Evolutionary conservation across 2,797 vertebrate genomes (phyloP).

Genomic region (Scolopax rusticola): DNA sequence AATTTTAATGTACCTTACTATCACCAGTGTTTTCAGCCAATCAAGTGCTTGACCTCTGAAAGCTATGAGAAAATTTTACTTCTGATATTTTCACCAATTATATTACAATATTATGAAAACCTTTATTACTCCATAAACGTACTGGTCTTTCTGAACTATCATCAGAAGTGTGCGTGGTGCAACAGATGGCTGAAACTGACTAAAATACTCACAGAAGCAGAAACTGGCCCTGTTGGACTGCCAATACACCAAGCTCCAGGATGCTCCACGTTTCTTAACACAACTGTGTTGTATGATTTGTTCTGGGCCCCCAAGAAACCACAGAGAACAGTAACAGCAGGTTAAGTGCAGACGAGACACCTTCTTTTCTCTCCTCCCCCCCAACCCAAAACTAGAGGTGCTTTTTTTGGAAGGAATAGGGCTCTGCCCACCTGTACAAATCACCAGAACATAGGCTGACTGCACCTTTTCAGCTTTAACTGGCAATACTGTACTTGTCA

Average conservation of each 20-base stretch:
- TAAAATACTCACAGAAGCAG: neutral
- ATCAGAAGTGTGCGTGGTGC: neutral
- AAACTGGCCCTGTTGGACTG: neutral
- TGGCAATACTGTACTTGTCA: neutral
- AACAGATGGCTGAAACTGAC: neutral
- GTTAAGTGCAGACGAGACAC: neutral
- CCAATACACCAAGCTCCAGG: neutral
- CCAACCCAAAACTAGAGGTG: neutral
- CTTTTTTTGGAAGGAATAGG: fast-evolving
- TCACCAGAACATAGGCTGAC: neutral
- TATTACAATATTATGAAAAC: neutral
- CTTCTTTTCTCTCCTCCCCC: neutral
- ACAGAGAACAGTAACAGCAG: neutral
- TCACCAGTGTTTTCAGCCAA: neutral
- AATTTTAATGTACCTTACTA: neutral
- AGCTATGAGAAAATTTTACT: neutral
- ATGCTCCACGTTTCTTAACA: neutral
- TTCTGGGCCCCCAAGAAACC: neutral
- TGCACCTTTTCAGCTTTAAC: neutral
- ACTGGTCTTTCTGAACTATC: neutral
- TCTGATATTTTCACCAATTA: neutral
- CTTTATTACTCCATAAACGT: neutral
- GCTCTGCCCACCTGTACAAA: neutral
- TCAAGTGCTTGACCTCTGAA: neutral
- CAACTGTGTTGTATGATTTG: neutral